These are phyloP conservation scores for Dasypus novemcinctus DNA, from an alignment of 2,113 vertebrate genomes.

Conservation along the genomic window DNA sequence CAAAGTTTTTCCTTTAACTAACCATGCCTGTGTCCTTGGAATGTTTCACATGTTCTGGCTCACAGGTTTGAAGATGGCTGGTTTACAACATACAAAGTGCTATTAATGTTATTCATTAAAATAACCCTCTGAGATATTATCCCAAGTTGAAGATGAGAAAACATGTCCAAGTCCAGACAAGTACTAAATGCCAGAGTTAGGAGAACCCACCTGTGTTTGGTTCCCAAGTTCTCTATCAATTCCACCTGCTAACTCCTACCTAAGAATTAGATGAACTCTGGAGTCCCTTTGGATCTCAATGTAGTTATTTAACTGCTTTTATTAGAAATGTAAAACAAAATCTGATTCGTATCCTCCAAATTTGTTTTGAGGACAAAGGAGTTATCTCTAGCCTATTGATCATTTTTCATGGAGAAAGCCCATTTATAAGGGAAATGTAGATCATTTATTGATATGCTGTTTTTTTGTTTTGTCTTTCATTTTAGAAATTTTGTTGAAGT, in stretches of 20 bases:
- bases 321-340: background rate
- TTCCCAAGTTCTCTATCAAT: background rate
- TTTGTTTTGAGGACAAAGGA: background rate
- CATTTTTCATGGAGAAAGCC: background rate
- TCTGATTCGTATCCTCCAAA: background rate
- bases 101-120: background rate
- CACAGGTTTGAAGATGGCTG: background rate
- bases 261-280: background rate
- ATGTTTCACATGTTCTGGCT: background rate
- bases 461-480: too few relatives aligned
- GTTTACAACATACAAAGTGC: background rate
- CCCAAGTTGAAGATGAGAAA: background rate
- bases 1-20: background rate
- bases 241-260: background rate
- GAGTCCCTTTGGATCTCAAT: background rate
- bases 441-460: background rate
- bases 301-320: background rate
- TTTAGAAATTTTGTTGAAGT: too few relatives aligned
- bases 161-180: background rate
- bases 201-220: background rate
- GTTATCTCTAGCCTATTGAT: background rate
- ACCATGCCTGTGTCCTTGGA: background rate
- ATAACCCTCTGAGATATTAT: background rate
- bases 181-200: background rate
- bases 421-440: background rate